Evolutionary conservation across 2,797 vertebrate genomes (phyloP), one percentile per base, ranked within the genome.

Genomic region (Centropyge bicolor): DNA sequence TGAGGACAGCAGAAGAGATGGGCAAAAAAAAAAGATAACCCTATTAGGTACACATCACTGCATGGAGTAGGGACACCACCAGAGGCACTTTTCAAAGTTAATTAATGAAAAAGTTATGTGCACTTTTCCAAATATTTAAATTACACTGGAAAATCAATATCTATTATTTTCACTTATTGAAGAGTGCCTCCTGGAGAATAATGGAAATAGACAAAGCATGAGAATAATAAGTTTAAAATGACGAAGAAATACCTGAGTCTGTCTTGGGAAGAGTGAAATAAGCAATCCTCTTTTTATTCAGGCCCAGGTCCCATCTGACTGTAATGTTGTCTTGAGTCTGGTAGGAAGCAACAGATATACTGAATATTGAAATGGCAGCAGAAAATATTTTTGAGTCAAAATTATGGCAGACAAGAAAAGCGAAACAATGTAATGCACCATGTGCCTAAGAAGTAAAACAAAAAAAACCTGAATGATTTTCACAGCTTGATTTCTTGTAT

Each of bases 321-420:
- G 97, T 99, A 91, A 99, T 99, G 94, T 98, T 98, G 93, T 98
- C 98, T 90, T 98, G 98, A 87, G 97, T 99, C 98, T 98, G 84
- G 67, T 8, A 48, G 19, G 17, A 74, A 12, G 35, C 1, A 73
- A 78, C 27, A 45, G 0, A 64, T 55, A 51, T 5, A 27, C 38
- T 14, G 3, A 20, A 55, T 3, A 48, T 0, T 49, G 38, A n/a
- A 46, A 78, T 6, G 4, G 31, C 13, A 27, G 35, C 12, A 71
- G 24, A 57, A 76, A 69, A 4, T 6, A 16, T 27, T 11, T 19
- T 46, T 8, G 56, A 51, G 13, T 79, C 14, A 82, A 65, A 43
- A 55, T 54, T 5, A 65, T 6, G 12, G 38, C 3, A 17, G 6
- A 74, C 6, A 27, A 66, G 13, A 43, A 17, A 22, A 13, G 17